A percentile compares a stretch with the other conserved stretches of the same genome.
Evolutionary conservation across 2,797 vertebrate species (phyloP).

Genomic region (Enteromius viviparus): DNA sequence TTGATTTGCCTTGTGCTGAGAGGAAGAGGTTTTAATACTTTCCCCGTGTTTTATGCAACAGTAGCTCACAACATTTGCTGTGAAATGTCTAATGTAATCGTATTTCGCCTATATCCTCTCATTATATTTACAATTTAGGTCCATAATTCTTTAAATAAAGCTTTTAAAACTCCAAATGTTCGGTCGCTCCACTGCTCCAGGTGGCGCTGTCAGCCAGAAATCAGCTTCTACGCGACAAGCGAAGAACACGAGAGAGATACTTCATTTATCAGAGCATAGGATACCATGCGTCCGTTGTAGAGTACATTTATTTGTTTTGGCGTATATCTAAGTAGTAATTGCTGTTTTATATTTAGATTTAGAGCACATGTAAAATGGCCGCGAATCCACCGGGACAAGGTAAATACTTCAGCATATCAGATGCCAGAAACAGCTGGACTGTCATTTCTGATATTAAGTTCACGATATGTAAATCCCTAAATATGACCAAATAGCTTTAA

Average conservation of each 20-base stretch:
- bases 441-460: neutral
- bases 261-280: neutral
- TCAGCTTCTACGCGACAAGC: neutral
- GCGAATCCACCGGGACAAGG: conserved; percentile 88
- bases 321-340: neutral
- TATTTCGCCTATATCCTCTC: neutral
- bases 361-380: conserved; percentile 75
- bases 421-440: neutral
- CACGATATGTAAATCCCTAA: neutral
- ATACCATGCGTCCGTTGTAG: neutral
- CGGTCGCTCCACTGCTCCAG: neutral
- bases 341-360: neutral
- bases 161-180: neutral
- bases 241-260: neutral
- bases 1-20: neutral
- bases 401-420: conserved; percentile 56
- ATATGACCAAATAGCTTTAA: neutral
- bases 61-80: neutral
- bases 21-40: neutral
- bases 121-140: neutral
- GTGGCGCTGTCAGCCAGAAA: neutral
- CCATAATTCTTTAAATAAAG: neutral
- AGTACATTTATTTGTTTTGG: neutral
- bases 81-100: neutral
- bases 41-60: neutral